These are phyloP conservation scores for Salvator merianae DNA, from an alignment of 2,113 vertebrate genomes.

Conservation along the genomic window DNA sequence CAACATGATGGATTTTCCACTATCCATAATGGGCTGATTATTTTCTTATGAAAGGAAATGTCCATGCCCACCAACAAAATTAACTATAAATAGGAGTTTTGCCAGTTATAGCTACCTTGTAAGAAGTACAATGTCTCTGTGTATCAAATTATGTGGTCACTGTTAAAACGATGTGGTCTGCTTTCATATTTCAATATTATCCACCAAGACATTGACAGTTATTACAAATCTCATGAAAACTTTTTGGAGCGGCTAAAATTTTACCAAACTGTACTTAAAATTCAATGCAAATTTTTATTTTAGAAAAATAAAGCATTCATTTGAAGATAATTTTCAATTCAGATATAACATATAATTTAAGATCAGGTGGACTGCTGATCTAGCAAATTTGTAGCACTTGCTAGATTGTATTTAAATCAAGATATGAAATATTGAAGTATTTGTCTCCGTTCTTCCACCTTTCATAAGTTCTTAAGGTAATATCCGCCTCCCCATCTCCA, in stretches of 20 bases:
- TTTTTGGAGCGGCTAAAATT: not conserved
- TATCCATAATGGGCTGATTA: conserved; percentile 37
- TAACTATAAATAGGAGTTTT: conserved; percentile 23
- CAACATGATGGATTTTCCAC: conserved; percentile 24
- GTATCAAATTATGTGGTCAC: not conserved
- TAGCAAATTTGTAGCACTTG: not conserved
- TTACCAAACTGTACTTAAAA: not conserved
- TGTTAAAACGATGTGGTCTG: not conserved
- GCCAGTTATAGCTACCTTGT: not conserved
- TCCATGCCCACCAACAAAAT: conserved; percentile 31
- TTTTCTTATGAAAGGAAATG: not conserved
- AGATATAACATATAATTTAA: not conserved
- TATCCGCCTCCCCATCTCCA: conserved; percentile 24
- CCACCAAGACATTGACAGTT: not conserved
- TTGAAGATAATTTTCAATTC: not conserved
- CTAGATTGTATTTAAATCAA: conserved; percentile 13
- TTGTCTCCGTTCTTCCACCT: conserved; percentile 8
- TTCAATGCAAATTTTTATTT: not conserved
- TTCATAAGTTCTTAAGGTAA: conserved; percentile 11
- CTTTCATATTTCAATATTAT: not conserved
- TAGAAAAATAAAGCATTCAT: conserved; percentile 12
- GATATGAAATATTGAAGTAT: conserved; percentile 2
- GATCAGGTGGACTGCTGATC: not conserved
- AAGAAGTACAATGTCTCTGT: conserved; percentile 14
- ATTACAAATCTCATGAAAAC: conserved; percentile 2